phyloP scores from a whole-genome alignment of 2,113 vertebrate genomes.

The Tautogolabrus adspersus region DNA sequence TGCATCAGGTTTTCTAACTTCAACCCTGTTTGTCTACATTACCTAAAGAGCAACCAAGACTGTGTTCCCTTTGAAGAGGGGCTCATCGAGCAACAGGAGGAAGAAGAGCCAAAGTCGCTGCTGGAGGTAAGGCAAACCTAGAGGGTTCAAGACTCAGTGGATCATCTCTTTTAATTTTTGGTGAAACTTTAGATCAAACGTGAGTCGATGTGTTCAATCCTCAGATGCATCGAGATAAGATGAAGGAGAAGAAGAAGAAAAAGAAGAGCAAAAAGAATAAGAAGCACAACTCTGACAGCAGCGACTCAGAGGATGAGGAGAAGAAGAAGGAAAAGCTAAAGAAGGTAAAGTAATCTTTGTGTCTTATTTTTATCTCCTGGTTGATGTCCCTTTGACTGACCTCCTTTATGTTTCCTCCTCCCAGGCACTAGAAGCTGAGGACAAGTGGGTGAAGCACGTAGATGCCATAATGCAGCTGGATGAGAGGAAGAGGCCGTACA shows the following conservation, averaged over 20 bases:
- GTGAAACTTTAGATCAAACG: neutral
- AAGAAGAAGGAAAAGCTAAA: constrained; percentile 95
- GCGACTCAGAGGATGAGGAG: constrained; percentile 93
- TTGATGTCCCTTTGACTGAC: neutral
- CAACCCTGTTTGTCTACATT: neutral
- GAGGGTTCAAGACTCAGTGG: neutral
- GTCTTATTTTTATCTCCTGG: neutral
- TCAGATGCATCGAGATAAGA: constrained; percentile 95
- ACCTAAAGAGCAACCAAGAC: constrained; percentile 62
- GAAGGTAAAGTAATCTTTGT: constrained; percentile 84
- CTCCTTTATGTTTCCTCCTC: neutral
- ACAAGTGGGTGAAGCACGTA: constrained; percentile 90
- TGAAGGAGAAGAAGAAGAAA: constrained; percentile 93
- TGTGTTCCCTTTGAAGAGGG: constrained; percentile 84
- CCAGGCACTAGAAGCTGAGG: constrained; percentile 94
- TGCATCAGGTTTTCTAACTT: constrained; percentile 1
- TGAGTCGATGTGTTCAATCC: neutral
- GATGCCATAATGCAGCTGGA: constrained; percentile 92
- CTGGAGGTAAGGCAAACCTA: constrained; percentile 85
- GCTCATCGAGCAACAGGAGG: constrained; percentile 72
- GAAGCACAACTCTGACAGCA: constrained; percentile 89
- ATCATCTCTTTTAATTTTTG: neutral
- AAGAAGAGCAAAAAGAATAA: constrained; percentile 90
- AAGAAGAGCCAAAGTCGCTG: constrained; percentile 88
- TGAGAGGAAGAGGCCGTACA: constrained; percentile 94